Evolutionary conservation across 2,797 vertebrate species (phyloP).

Genomic region (Rhadinocentrus ornatus): DNA sequence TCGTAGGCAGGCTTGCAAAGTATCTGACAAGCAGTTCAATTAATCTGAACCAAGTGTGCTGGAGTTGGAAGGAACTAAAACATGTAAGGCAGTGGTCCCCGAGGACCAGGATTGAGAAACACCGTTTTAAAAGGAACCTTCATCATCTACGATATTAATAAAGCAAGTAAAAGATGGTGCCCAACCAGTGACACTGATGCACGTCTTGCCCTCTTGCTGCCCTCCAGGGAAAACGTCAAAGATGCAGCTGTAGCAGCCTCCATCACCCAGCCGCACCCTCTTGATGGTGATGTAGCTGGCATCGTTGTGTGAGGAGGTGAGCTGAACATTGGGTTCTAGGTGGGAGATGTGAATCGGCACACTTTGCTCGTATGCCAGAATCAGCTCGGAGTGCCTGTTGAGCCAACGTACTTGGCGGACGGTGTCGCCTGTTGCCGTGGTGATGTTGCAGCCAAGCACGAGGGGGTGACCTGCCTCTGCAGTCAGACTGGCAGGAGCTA

Average conservation of each 20-base stretch:
- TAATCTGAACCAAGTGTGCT: neutral
- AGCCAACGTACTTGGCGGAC: conserved; percentile 81
- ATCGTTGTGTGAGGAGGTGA: conserved; percentile 37
- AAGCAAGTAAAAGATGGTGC: neutral
- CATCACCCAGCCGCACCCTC: conserved; percentile 46
- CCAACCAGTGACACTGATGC: conserved; percentile 75
- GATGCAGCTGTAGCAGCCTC: conserved; percentile 81
- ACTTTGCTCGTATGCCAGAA: conserved; percentile 70
- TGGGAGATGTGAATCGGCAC: conserved; percentile 31
- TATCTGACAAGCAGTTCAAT: neutral
- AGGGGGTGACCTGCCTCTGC: conserved; percentile 61
- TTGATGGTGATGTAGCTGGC: conserved; percentile 76
- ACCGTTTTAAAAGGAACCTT: no score
- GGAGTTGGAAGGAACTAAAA: neutral
- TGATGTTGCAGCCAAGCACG: conserved; percentile 76
- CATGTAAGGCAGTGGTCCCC: no score
- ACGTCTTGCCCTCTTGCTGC: conserved; percentile 65
- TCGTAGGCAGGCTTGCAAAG: no score
- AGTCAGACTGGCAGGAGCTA: conserved; percentile 45
- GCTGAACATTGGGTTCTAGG: conserved; percentile 52
- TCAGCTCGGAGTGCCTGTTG: conserved; percentile 21
- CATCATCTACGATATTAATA: neutral
- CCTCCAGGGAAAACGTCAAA: conserved; percentile 79
- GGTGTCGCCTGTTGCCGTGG: conserved; percentile 7
- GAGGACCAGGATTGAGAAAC: neutral